Evolutionary conservation across 2,888 invertebrate genomes (phyloP).

Genomic region (Mycalesis mineus): DNA sequence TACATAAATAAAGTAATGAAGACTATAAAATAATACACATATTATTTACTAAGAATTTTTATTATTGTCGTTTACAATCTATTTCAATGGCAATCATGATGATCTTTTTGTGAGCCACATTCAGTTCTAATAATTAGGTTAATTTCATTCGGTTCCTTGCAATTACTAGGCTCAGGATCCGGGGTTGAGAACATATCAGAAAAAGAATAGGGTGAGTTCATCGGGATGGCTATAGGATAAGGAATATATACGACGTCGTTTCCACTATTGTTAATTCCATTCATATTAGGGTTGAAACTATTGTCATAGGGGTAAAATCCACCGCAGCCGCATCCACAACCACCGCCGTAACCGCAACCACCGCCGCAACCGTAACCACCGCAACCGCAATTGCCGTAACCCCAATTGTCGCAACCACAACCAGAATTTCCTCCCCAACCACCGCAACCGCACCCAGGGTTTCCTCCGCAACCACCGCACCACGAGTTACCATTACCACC

Average conservation of each 20-base stretch:
- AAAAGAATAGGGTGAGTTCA: neutral
- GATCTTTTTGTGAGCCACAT: neutral
- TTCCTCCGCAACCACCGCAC: conserved; percentile 3
- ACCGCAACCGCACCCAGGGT: neutral
- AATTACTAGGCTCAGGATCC: neutral
- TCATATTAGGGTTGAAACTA: neutral
- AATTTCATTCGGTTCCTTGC: conserved; percentile 24
- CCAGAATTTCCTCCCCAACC: neutral
- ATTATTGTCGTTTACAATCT: neutral
- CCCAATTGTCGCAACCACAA: conserved; percentile 11
- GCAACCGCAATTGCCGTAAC: conserved; percentile 8
- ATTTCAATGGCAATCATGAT: neutral
- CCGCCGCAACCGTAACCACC: conserved; percentile 2
- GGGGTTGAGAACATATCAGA: neutral
- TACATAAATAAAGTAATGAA: too few species aligned
- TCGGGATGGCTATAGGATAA: conserved; percentile 31
- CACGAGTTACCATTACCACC: neutral
- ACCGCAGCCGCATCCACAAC: neutral
- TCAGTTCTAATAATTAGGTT: conserved; percentile 29
- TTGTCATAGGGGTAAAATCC: neutral
- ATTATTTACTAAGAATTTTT: too few species aligned
- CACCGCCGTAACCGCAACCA: neutral
- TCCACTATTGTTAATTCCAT: neutral
- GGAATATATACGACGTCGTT: conserved; percentile 28
- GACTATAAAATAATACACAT: too few species aligned